phyloP scores from a whole-genome alignment of 92 coral and sea anemone species.

The Anthopleura xanthogrammica region DNA sequence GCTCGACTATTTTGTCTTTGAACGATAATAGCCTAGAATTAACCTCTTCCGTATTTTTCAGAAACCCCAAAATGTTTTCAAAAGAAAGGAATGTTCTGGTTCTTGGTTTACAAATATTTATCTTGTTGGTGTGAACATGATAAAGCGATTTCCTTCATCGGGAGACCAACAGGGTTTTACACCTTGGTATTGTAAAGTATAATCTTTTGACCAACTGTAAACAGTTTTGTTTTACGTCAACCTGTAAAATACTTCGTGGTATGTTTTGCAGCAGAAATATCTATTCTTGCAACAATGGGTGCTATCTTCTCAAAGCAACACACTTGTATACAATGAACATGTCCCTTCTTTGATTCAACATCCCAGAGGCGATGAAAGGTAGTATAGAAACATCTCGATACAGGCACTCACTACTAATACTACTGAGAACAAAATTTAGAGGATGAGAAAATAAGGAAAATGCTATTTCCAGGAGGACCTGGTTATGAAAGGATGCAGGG shows the following conservation, averaged over 20 bases:
- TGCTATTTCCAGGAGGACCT: too few relatives aligned
- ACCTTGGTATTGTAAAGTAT: slow-evolving; percentile 19
- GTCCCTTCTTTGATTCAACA: too few relatives aligned
- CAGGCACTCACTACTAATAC: too few relatives aligned
- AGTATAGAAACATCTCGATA: too few relatives aligned
- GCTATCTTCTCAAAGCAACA: neutral
- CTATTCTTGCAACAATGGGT: neutral
- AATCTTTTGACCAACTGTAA: slow-evolving; percentile 11
- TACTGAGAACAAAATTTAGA: too few relatives aligned
- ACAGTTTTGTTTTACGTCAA: neutral
- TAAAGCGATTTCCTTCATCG: slow-evolving; percentile 29
- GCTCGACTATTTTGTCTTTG: neutral
- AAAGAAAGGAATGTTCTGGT: slow-evolving; percentile 3
- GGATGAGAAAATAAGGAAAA: too few relatives aligned
- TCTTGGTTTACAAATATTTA: slow-evolving; percentile 17
- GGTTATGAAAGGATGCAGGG: too few relatives aligned
- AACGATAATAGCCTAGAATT: neutral
- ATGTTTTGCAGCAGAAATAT: neutral
- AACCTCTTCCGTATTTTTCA: neutral
- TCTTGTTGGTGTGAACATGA: slow-evolving; percentile 17
- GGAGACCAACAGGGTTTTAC: slow-evolving; percentile 34
- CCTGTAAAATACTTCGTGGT: neutral
- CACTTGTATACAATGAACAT: neutral
- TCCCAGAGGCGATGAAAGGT: too few relatives aligned
- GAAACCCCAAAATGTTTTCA: neutral